Evolutionary conservation across 2,888 invertebrate genomes (phyloP).

Genomic region (Athripsodes cinereus): DNA sequence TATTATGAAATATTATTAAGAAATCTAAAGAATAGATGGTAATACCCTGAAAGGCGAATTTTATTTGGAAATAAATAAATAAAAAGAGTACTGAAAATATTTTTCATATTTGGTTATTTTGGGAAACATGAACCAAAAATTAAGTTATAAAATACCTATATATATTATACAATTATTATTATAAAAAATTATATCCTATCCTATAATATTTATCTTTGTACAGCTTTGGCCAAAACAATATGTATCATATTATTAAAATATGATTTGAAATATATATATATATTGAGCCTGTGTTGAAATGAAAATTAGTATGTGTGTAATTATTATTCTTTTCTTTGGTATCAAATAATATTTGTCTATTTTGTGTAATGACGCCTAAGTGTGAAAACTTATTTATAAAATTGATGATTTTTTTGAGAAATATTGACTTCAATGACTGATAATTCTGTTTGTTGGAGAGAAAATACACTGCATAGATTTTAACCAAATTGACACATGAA

Average conservation of each 20-base stretch:
- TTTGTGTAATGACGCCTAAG: too few species aligned
- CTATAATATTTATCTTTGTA: background rate
- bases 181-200: background rate
- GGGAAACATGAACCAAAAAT: constrained; percentile 17
- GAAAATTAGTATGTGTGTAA: too few species aligned
- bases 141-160: constrained; percentile 6
- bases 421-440: too few species aligned
- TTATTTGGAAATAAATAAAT: constrained; percentile 24
- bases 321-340: background rate
- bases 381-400: too few species aligned
- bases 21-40: constrained; percentile 53
- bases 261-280: background rate
- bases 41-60: constrained; percentile 70
- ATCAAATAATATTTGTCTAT: too few species aligned
- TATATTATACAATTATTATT: too few species aligned
- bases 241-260: background rate
- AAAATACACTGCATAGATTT: too few species aligned
- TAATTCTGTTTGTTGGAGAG: too few species aligned
- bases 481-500: too few species aligned
- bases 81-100: constrained; percentile 8
- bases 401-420: too few species aligned
- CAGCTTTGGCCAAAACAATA: constrained; percentile 15
- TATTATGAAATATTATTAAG: constrained; percentile 50
- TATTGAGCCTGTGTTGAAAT: too few species aligned
- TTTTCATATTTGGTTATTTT: constrained; percentile 16